Conservation (phyloP, 1,140 invertebrate genomes). For the Drosophila seguyi region DNA sequence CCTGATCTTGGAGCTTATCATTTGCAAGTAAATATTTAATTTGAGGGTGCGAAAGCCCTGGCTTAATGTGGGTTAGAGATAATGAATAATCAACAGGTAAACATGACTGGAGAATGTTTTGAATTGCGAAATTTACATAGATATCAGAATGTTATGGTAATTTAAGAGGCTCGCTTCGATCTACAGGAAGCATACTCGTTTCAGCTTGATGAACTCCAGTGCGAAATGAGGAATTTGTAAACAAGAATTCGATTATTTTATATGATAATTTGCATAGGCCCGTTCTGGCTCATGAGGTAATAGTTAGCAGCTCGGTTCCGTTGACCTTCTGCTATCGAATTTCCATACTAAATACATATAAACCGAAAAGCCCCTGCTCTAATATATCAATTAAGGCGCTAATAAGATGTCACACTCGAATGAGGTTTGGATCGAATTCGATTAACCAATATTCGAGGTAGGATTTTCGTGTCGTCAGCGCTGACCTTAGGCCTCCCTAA, state of each 20-base stretch:
- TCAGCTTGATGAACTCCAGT: not conserved
- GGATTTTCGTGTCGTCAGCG: conserved; percentile 51
- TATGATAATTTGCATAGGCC: conserved; percentile 13
- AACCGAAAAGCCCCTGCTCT: conserved; percentile 2
- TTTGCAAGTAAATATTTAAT: conserved; percentile 34
- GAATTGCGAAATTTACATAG: conserved; percentile 14
- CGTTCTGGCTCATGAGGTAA: not conserved
- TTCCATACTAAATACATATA: conserved; percentile 30
- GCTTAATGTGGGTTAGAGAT: conserved; percentile 25
- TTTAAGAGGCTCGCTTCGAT: conserved; percentile 7
- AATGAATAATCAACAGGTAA: conserved; percentile 8
- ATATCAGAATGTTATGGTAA: conserved; percentile 7
- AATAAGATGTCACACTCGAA: conserved; percentile 60
- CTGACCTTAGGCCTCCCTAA: conserved; percentile 59
- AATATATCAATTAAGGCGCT: conserved; percentile 54
- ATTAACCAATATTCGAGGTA: conserved; percentile 42
- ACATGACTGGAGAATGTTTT: conserved; percentile 1
- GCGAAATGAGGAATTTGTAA: conserved; percentile 2
- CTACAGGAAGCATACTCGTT: not conserved
- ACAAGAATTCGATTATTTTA: conserved; percentile 7
- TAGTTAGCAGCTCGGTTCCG: not conserved
- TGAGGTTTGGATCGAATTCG: conserved; percentile 34
- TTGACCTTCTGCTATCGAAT: conserved; percentile 23
- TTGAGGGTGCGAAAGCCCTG: conserved; percentile 22
- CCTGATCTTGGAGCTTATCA: conserved; percentile 35